These are phyloP conservation scores for human (Homo sapiens) DNA, from an alignment of 2,113 vertebrate species.

Conservation along the genomic window GRCh38 chr5:127419501-127420000, in stretches of 20 bases:
- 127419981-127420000: background rate
- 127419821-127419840: background rate
- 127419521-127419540: background rate
- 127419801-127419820: constrained; percentile 24
- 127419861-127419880: constrained; percentile 67
- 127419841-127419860: background rate
- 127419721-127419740: background rate
- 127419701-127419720: background rate
- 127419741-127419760: background rate
- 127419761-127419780: background rate
- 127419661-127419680: background rate
- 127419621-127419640: background rate
- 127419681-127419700: background rate
- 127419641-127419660: background rate
- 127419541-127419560: background rate
- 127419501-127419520: background rate
- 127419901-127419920: background rate
- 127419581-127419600: background rate
- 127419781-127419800: background rate
- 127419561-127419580: background rate
- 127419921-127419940: background rate
- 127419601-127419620: background rate
- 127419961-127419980: background rate
- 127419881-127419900: background rate
- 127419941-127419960: background rate